Conservation (phyloP, 2,113 vertebrate species). For the Geothlypis trichas region DNA sequence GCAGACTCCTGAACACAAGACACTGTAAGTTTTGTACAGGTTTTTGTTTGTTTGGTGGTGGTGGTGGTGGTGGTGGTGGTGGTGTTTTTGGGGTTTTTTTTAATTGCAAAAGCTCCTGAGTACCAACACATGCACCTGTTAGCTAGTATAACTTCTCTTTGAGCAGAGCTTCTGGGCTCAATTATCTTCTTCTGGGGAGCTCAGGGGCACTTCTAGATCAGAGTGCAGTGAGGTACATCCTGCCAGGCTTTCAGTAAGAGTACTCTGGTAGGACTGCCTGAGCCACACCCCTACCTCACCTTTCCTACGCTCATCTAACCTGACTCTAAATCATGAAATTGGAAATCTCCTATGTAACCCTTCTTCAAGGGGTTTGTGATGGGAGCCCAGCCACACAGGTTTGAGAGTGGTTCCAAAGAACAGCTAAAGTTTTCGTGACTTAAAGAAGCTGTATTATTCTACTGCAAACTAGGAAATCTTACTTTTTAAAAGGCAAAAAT, state of each 20-base stretch:
- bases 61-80: too few species aligned
- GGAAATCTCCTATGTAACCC: rapidly evolving
- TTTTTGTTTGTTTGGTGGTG: too few species aligned
- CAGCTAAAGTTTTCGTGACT: not conserved
- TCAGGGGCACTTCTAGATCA: not conserved
- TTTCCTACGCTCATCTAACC: not conserved
- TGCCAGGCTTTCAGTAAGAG: not conserved
- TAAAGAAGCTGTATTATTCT: not conserved
- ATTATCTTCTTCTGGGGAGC: not conserved
- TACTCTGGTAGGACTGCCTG: not conserved
- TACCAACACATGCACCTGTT: not conserved
- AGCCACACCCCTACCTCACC: not conserved
- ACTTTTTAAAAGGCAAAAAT: not conserved
- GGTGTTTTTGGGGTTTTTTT: not conserved
- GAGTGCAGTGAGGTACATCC: not conserved
- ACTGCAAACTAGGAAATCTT: not conserved
- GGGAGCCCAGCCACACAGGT: not conserved
- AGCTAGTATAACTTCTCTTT: not conserved
- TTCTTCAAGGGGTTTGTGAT: not conserved
- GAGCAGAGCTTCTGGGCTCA: not conserved
- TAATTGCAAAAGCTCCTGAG: not conserved
- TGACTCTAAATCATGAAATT: not conserved
- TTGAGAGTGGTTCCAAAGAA: not conserved
- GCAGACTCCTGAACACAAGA: not conserved
- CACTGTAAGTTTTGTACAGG: not conserved